Conservation (phyloP, 2,888 invertebrate species). For the Brenthis daphne region DNA sequence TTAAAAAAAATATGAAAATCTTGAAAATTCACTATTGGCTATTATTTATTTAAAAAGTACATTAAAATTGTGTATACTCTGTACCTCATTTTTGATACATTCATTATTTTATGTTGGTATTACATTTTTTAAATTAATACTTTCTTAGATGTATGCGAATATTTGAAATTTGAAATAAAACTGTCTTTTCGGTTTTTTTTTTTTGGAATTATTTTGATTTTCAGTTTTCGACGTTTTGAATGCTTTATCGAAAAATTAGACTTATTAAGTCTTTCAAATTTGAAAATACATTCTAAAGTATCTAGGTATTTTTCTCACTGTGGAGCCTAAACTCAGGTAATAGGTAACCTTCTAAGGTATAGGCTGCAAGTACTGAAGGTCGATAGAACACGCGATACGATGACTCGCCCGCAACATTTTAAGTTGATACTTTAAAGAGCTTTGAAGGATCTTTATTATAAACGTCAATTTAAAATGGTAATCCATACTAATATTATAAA, state of each 20-base stretch:
- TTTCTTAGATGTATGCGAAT: too few species aligned
- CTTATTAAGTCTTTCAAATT: not conserved
- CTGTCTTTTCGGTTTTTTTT: too few species aligned
- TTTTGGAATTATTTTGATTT: too few species aligned
- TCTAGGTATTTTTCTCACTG: conserved; percentile 22
- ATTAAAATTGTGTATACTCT: too few species aligned
- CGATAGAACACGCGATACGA: conserved; percentile 38
- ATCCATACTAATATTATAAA: too few species aligned
- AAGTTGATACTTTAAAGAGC: conserved; percentile 4
- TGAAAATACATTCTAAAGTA: not conserved
- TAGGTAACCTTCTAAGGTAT: conserved; percentile 31
- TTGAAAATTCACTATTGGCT: too few species aligned
- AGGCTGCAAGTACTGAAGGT: conserved; percentile 36
- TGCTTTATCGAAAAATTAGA: not conserved
- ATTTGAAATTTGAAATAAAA: too few species aligned
- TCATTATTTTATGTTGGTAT: too few species aligned
- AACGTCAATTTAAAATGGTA: not conserved
- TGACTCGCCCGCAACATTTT: conserved; percentile 28
- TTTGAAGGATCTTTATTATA: conserved; percentile 5
- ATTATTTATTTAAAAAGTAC: too few species aligned
- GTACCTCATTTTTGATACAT: too few species aligned
- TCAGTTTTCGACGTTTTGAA: not conserved
- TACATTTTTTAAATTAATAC: too few species aligned
- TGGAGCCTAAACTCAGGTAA: conserved; percentile 19
- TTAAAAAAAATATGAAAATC: too few species aligned